Evolutionary conservation across 1,140 invertebrate species (phyloP).

Genomic region (Drosophila lacertosa): DNA sequence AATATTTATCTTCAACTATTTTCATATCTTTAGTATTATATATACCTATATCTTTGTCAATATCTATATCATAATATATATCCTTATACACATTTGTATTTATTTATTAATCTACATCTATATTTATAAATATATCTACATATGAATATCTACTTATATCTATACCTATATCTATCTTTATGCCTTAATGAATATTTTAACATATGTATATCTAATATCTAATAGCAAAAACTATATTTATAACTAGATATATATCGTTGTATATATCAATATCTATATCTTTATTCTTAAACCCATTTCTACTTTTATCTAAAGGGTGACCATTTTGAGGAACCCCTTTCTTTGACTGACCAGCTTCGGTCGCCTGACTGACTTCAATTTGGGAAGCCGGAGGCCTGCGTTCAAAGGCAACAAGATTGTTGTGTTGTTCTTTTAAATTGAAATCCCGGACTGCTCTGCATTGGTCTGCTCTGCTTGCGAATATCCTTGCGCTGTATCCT

Average conservation of each 20-base stretch:
- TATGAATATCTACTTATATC: too few relatives aligned
- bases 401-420: slow-evolving; percentile 34
- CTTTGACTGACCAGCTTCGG: slow-evolving; percentile 3
- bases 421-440: slow-evolving; percentile 65
- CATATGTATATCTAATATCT: too few relatives aligned
- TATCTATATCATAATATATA: not conserved
- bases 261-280: too few relatives aligned
- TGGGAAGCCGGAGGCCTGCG: slow-evolving; percentile 29
- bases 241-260: not conserved
- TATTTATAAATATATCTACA: not conserved
- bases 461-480: not conserved
- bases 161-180: not conserved
- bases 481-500: not conserved
- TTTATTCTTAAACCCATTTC: too few relatives aligned
- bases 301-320: not conserved
- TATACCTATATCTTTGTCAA: too few relatives aligned
- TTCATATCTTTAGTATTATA: too few relatives aligned
- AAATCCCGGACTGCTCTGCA: slow-evolving; percentile 47
- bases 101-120: too few relatives aligned
- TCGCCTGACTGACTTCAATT: slow-evolving; percentile 58
- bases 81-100: too few relatives aligned
- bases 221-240: too few relatives aligned
- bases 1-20: too few relatives aligned
- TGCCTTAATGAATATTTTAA: not conserved
- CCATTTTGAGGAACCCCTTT: slow-evolving; percentile 8